Evolutionary conservation across 2,888 invertebrate species (phyloP), one percentile per base, ranked within the genome.

Genomic region (Agrypnus murinus): DNA sequence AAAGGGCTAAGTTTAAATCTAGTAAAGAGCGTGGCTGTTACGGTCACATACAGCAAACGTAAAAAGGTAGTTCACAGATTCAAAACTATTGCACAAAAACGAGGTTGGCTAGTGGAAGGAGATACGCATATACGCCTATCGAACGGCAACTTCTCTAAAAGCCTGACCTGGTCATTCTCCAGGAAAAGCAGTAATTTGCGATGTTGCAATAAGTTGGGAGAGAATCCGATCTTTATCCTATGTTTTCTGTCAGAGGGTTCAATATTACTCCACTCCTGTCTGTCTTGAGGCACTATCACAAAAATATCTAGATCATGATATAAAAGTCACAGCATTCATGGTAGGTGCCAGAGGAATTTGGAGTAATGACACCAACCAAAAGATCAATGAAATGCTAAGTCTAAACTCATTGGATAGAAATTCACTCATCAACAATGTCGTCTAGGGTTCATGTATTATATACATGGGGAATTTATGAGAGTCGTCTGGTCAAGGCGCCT

Each of bases 101-200:
- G 65, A 58, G 65, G 74, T 8, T 69, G 76, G 74, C 10, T 59
- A 32, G 72, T 64, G 17, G 74, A 69, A 50, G 71, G 65, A 19
- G 76, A 76, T 67, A 77, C 78, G 50, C 67, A 72, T 58, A 69
- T 77, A 50, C 72, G 76, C 46, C 58, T 64, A 25, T 58, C 32
- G 31, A 67, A 65, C 40, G 75, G 76, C 2, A 10, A n/a, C 3
- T 34, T n/a, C n/a, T 72, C 7, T 57, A 17, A 17, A 68, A 67
- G 15, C 74, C 74, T 2, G 75, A 76, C 48, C 69, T 74, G 10
- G 32, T 70, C 4, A 17, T 74, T 0, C 10, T 19, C 38, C 17
- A 1, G 19, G 15, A 0, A 1, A 14, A 10, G 34, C 15, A 1
- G 31, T 53, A 1, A 14, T 53, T 12, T 10, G 14, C 15, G 32